Evolutionary conservation across 2,797 vertebrate species (phyloP), one percentile per base, ranked within the genome.

Genomic region (Thalassophryne amazonica): DNA sequence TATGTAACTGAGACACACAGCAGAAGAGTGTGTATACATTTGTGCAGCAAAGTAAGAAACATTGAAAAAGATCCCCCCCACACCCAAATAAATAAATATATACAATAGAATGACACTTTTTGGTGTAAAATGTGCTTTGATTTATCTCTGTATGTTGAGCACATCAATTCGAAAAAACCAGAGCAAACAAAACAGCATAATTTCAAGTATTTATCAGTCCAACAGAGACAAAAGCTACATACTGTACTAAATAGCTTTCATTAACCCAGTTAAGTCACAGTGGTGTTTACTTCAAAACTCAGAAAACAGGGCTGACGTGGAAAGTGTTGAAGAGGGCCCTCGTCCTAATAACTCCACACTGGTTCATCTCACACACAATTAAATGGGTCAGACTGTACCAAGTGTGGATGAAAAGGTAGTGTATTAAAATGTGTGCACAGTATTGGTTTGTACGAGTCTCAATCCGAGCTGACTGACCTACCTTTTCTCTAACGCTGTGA

Each of bases 1-100:
- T 55, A 77, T 87, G 92, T 58, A 97, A 80, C 94, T 93, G 41
- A 76, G 57, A 68, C 48, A 58, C 3, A 39, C 2, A 41, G 15
- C 2, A 34, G 25, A 51, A 43, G 0, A 34, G 24, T 12, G 34
- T 42, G 24, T 6, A 37, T 5, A 2, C 7, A 15, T 11, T 2
- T 38, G 24, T 57, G 3, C 5, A 20, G 24, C 25, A 19, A 31
- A 14, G n/a, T n/a, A n/a, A n/a, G n/a, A n/a, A n/a, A n/a, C n/a
- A n/a, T n/a, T n/a, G n/a, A n/a, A n/a, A n/a, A n/a, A n/a, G n/a
- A n/a, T n/a, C n/a, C n/a, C n/a, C n/a, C n/a, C n/a, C n/a, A n/a
- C n/a, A n/a, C n/a, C n/a, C n/a, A n/a, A n/a, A n/a, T n/a, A n/a
- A n/a, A n/a, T n/a, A n/a, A n/a, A n/a, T n/a, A n/a, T n/a, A n/a